phyloP scores from a whole-genome alignment of 2,888 invertebrate genomes.

The Melanargia galathea region DNA sequence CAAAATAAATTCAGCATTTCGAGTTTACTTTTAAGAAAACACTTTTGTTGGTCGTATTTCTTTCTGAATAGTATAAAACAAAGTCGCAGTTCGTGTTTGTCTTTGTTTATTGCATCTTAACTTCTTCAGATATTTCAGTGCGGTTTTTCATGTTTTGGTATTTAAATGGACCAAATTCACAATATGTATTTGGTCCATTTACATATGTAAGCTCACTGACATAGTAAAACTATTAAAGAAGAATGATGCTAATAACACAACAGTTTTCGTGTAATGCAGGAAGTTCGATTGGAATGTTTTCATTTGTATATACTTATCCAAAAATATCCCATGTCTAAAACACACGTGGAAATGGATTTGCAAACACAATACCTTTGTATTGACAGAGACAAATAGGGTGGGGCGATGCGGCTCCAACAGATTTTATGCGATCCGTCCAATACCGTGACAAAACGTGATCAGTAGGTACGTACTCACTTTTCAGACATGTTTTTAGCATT shows the following conservation, averaged over 20 bases:
- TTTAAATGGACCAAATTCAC: too few species aligned
- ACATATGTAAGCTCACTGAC: too few species aligned
- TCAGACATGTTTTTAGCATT: too few species aligned
- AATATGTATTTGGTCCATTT: too few species aligned
- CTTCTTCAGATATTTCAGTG: too few species aligned
- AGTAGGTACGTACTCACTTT: too few species aligned
- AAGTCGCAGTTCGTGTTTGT: too few species aligned
- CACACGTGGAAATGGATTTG: conserved; percentile 3
- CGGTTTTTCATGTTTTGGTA: too few species aligned
- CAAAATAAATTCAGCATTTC: not conserved
- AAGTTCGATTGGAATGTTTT: not conserved
- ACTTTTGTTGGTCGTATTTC: not conserved
- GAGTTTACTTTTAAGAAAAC: too few species aligned
- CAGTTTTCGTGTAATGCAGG: not conserved
- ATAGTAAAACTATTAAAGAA: too few species aligned
- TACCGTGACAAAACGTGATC: not conserved
- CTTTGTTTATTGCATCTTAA: too few species aligned
- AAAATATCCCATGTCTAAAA: conserved; percentile 1
- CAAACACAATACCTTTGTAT: conserved; percentile 15
- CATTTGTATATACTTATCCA: not conserved
- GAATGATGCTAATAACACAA: not conserved
- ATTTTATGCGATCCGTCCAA: conserved; percentile 3
- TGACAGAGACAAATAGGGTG: conserved; percentile 4
- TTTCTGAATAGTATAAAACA: not conserved
- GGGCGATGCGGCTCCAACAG: not conserved